phyloP scores from a whole-genome alignment of 2,113 vertebrate species.

The Motacilla alba region DNA sequence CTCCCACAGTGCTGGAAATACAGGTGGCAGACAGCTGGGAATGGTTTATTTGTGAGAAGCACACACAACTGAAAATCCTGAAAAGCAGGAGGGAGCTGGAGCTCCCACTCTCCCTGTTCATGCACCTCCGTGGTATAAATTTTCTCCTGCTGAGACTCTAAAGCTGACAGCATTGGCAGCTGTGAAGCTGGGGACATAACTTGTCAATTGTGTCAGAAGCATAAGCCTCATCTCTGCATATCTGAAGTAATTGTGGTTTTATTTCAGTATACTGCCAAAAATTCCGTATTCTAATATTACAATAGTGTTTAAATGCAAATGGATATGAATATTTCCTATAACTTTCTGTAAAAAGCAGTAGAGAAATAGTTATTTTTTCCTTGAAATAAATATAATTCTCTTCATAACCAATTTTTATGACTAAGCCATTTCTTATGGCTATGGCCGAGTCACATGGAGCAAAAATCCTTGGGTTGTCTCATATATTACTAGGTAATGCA shows the following conservation, averaged over 20 bases:
- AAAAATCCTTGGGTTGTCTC: not conserved
- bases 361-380: not conserved
- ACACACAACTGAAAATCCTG: not conserved
- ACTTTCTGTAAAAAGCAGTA: not conserved
- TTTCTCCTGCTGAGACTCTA: not conserved
- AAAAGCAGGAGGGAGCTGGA: not conserved
- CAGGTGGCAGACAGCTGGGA: not conserved
- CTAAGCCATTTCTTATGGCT: not conserved
- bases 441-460: not conserved
- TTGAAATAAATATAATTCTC: not conserved
- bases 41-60: not conserved
- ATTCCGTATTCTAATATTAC: not conserved
- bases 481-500: not conserved
- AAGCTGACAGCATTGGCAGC: rapidly evolving
- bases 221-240: not conserved
- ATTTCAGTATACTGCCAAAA: not conserved
- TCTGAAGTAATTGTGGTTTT: not conserved
- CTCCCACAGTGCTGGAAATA: not conserved
- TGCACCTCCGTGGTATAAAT: not conserved
- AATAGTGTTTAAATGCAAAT: not conserved
- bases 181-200: not conserved
- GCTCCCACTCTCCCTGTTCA: not conserved
- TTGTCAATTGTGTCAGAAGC: not conserved
- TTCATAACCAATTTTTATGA: not conserved
- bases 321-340: not conserved